Evolutionary conservation across 2,888 invertebrate genomes (phyloP).

Genomic region (Corbicula japonica): DNA sequence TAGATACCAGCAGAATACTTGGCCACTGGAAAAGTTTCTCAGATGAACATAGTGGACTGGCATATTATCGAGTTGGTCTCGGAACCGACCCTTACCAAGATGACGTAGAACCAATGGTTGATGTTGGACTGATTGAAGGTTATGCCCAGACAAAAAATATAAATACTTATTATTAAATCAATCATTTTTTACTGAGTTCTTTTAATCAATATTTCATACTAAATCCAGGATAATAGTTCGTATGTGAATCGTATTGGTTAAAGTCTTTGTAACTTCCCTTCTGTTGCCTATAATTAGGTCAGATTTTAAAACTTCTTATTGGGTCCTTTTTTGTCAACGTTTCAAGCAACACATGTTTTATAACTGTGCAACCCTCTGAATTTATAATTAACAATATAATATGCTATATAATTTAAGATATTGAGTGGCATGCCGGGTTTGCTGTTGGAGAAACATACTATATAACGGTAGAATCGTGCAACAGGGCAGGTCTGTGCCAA

Average conservation of each 20-base stretch:
- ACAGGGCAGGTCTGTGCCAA: constrained; percentile 65
- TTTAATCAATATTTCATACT: too few relatives aligned
- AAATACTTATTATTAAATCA: too few relatives aligned
- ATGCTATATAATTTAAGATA: neutral
- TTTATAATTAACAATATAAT: neutral
- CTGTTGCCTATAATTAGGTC: neutral
- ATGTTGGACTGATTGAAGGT: constrained; percentile 65
- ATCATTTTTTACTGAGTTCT: too few relatives aligned
- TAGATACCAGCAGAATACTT: constrained; percentile 6
- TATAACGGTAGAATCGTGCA: constrained; percentile 69
- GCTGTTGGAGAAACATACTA: constrained; percentile 64
- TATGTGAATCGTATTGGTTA: too few relatives aligned
- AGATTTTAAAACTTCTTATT: too few relatives aligned
- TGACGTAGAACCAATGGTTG: constrained; percentile 52
- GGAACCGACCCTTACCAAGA: constrained; percentile 53
- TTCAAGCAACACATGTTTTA: too few relatives aligned
- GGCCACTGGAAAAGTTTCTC: constrained; percentile 66
- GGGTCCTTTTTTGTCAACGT: too few relatives aligned
- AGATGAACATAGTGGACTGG: constrained; percentile 67
- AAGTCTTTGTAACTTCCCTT: neutral
- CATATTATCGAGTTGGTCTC: constrained; percentile 61
- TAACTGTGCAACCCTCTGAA: neutral
- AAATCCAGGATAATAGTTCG: too few relatives aligned
- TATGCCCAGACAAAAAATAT: neutral
- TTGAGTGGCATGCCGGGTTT: constrained; percentile 60